These are phyloP conservation scores for Chrysotoxum bicinctum DNA, from an alignment of 2,888 invertebrate species.

Conservation along the genomic window DNA sequence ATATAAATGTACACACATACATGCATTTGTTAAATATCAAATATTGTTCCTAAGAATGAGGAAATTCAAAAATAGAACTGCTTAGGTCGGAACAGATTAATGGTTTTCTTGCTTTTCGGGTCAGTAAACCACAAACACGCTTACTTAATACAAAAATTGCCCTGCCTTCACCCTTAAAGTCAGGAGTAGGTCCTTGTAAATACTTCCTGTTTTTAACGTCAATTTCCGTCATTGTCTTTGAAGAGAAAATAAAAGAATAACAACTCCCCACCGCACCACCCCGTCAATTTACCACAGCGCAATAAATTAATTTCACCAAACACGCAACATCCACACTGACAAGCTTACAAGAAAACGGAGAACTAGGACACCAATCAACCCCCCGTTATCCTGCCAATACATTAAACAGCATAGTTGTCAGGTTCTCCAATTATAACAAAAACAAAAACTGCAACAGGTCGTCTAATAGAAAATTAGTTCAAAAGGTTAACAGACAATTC, in stretches of 20 bases:
- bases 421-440: background rate
- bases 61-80: background rate
- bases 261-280: background rate
- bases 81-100: background rate
- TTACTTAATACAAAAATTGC: background rate
- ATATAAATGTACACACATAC: too few relatives aligned
- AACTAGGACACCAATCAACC: background rate
- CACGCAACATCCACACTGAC: constrained; percentile 60
- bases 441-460: constrained; percentile 57
- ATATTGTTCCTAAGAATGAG: background rate
- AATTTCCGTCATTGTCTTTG: constrained; percentile 44
- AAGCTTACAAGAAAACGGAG: constrained; percentile 26
- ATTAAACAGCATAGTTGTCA: background rate
- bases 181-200: constrained; percentile 28
- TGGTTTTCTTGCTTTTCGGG: background rate
- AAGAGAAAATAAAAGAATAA: background rate
- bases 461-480: constrained; percentile 56
- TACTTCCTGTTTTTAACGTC: constrained; percentile 39
- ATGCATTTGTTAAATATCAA: background rate
- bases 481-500: constrained; percentile 68
- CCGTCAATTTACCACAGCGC: constrained; percentile 29
- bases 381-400: constrained; percentile 1
- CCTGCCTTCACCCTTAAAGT: background rate
- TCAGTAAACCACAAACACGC: constrained; percentile 45
- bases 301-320: constrained; percentile 58